Conservation (phyloP, 2,888 invertebrate genomes). For the Exocentrus adspersus region DNA sequence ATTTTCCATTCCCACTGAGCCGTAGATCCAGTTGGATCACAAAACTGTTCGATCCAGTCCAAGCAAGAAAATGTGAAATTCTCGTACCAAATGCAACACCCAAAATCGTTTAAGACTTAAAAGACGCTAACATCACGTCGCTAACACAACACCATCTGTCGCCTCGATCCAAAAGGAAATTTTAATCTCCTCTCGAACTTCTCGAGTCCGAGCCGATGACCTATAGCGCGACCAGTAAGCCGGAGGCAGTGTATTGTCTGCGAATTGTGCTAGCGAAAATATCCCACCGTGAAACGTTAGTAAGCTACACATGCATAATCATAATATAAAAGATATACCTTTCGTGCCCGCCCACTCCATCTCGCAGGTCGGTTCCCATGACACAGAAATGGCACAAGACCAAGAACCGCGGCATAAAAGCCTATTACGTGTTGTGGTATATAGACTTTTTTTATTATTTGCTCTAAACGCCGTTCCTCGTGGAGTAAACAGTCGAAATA, state of each 20-base stretch:
- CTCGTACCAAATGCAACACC: too few relatives aligned
- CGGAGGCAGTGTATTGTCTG: neutral
- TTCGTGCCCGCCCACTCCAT: conserved; percentile 9
- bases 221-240: neutral
- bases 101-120: too few relatives aligned
- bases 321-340: conserved; percentile 7
- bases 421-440: neutral
- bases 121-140: too few relatives aligned
- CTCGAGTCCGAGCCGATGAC: neutral
- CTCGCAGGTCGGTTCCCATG: conserved; percentile 25
- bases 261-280: neutral
- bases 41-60: too few relatives aligned
- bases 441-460: too few relatives aligned
- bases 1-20: too few relatives aligned
- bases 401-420: neutral
- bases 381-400: conserved; percentile 16
- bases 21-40: too few relatives aligned
- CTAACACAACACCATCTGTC: too few relatives aligned
- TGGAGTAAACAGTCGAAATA: too few relatives aligned
- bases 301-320: conserved; percentile 6
- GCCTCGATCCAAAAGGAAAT: too few relatives aligned
- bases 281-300: neutral
- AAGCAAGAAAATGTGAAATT: too few relatives aligned
- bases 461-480: neutral
- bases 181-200: too few relatives aligned